phyloP scores from a whole-genome alignment of 1,140 invertebrate genomes.

The Cydia fagiglandana region DNA sequence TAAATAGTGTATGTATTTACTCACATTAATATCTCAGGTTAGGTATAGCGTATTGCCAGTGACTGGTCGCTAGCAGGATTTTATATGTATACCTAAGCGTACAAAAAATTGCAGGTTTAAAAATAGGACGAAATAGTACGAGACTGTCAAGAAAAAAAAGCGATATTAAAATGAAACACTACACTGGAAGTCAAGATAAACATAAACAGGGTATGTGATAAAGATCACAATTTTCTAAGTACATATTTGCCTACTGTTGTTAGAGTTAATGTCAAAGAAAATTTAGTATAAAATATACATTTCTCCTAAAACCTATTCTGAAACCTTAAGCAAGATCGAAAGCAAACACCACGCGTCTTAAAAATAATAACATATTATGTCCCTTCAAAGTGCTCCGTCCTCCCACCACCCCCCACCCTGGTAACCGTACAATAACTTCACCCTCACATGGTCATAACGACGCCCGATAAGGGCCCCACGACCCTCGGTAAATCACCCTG shows the following conservation, averaged over 20 bases:
- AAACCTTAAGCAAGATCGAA: conserved; percentile 44
- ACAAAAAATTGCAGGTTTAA: too few species aligned
- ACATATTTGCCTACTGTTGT: not conserved
- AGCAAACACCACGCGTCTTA: conserved; percentile 44
- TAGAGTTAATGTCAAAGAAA: not conserved
- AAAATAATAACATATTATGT: conserved; percentile 64
- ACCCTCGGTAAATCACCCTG: conserved; percentile 70
- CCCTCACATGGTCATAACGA: conserved; percentile 78
- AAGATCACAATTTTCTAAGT: not conserved
- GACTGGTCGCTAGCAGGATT: too few species aligned
- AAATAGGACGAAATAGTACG: too few species aligned
- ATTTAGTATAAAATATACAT: not conserved
- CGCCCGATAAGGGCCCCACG: conserved; percentile 73
- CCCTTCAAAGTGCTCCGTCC: conserved; percentile 58
- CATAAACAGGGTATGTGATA: not conserved
- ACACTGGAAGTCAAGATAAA: not conserved
- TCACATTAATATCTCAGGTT: too few species aligned
- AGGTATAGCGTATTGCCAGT: not conserved
- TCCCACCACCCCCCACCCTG: conserved; percentile 49
- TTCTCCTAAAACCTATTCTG: not conserved
- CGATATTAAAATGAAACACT: too few species aligned
- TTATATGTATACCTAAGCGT: too few species aligned
- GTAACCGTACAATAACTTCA: conserved; percentile 62
- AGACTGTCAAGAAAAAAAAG: too few species aligned
- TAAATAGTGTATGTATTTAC: too few species aligned